Conservation (phyloP, 2,797 vertebrate genomes). For the Enteromius anoplus region DNA sequence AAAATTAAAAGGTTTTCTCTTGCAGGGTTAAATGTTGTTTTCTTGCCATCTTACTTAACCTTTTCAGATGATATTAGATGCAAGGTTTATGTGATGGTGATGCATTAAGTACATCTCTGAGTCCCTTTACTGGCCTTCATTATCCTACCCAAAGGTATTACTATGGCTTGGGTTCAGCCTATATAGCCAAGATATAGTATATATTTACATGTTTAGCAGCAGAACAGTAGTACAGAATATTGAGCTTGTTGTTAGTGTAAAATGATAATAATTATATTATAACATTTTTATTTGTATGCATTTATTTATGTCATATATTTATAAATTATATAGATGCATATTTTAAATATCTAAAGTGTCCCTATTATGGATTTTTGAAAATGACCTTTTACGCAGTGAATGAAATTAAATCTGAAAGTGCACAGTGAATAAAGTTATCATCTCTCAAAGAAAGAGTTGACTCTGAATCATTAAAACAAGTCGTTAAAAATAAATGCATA, state of each 20-base stretch:
- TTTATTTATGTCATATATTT: not conserved
- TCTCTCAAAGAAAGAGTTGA: too few relatives aligned
- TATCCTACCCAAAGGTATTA: constrained; percentile 6
- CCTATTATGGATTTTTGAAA: too few relatives aligned
- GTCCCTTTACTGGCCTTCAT: not conserved
- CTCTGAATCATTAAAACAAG: too few relatives aligned
- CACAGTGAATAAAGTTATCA: too few relatives aligned
- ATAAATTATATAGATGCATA: not conserved
- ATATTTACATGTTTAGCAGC: not conserved
- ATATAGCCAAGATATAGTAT: not conserved
- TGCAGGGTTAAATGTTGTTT: not conserved
- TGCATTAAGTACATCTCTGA: not conserved
- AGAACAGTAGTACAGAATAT: not conserved
- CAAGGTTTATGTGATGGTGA: constrained; percentile 21
- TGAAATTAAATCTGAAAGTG: too few relatives aligned
- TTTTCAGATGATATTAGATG: constrained; percentile 25
- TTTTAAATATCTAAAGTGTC: not conserved
- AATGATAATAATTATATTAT: not conserved
- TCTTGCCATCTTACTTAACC: not conserved
- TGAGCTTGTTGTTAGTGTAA: not conserved
- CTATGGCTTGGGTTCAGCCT: not conserved
- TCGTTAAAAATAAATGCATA: too few relatives aligned
- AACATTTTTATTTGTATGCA: not conserved
- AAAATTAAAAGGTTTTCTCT: constrained; percentile 3
- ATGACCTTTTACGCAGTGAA: too few relatives aligned